A percentile compares a stretch with the other conserved stretches of the same genome.
Evolutionary conservation across 2,888 invertebrate species (phyloP).

Genomic region (Coleophora flavipennella): DNA sequence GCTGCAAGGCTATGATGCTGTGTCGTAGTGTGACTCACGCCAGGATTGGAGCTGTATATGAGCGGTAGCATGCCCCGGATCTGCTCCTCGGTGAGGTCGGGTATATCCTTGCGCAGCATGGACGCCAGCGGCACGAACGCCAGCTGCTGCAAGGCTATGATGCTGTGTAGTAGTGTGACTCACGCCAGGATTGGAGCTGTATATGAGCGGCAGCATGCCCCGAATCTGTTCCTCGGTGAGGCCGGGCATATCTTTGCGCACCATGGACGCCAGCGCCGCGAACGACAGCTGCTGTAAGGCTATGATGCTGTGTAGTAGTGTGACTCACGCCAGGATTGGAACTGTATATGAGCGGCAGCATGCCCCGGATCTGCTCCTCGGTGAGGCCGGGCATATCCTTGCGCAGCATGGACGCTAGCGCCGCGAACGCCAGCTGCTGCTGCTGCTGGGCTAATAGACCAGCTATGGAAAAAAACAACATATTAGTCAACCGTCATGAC

Average conservation of each 20-base stretch:
- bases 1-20: too few species aligned
- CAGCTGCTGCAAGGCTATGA: too few species aligned
- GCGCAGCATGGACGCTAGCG: slow-evolving; percentile 66
- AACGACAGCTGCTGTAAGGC: slow-evolving; percentile 57
- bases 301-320: not conserved
- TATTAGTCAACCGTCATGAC: too few species aligned
- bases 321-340: slow-evolving; percentile 66
- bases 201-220: not conserved
- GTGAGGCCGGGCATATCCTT: slow-evolving; percentile 77
- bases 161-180: too few species aligned
- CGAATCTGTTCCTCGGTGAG: not conserved
- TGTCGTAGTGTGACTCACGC: too few species aligned
- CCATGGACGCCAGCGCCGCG: slow-evolving; percentile 60
- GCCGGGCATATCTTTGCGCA: slow-evolving; percentile 20
- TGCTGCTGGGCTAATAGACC: slow-evolving; percentile 49
- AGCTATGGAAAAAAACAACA: slow-evolving; percentile 34
- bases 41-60: not conserved
- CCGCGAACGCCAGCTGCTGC: slow-evolving; percentile 57
- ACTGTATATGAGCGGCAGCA: slow-evolving; percentile 75
- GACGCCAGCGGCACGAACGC: slow-evolving; percentile 58
- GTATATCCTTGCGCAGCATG: slow-evolving; percentile 53
- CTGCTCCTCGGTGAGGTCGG: not conserved
- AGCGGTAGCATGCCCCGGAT: not conserved
- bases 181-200: too few species aligned
- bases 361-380: slow-evolving; percentile 73